phyloP scores from a whole-genome alignment of 2,797 vertebrate species.

The Leptoclinus maculatus region DNA sequence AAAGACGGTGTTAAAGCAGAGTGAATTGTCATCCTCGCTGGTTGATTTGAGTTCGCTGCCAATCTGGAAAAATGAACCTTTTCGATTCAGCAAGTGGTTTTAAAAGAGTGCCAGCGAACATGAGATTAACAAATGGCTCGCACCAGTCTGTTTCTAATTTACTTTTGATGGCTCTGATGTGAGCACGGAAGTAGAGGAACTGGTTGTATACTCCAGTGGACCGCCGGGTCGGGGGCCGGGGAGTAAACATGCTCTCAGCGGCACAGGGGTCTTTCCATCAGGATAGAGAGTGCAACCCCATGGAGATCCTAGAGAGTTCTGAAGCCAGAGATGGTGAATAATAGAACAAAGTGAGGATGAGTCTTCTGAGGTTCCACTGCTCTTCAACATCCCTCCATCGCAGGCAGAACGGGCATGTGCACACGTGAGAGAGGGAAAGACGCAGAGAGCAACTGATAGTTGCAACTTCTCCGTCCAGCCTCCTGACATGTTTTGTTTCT shows the following conservation, averaged over 20 bases:
- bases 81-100: constrained; percentile 56
- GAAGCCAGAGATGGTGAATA: constrained; percentile 87
- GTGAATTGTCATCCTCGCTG: constrained; percentile 46
- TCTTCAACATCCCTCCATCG: constrained; percentile 78
- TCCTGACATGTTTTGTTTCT: constrained; percentile 43
- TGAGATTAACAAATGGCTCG: constrained; percentile 74
- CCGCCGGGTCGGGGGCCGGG: constrained; percentile 33
- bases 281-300: constrained; percentile 73
- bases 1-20: neutral
- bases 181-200: constrained; percentile 66
- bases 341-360: constrained; percentile 88
- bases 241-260: constrained; percentile 76
- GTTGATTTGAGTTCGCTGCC: constrained; percentile 34
- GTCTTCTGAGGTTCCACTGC: constrained; percentile 84
- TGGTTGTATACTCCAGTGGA: constrained; percentile 61
- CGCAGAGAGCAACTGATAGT: constrained; percentile 31
- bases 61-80: constrained; percentile 37
- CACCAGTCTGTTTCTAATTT: constrained; percentile 70
- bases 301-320: constrained; percentile 83
- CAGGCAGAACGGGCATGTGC: constrained; percentile 39
- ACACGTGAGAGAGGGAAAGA: constrained; percentile 47
- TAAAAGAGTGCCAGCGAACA: constrained; percentile 60
- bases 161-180: constrained; percentile 74
- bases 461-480: constrained; percentile 53
- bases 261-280: constrained; percentile 73